Evolutionary conservation across 2,113 vertebrate species (phyloP), one percentile per base, ranked within the genome.

Genomic region (Chloropsis cyanopogon): DNA sequence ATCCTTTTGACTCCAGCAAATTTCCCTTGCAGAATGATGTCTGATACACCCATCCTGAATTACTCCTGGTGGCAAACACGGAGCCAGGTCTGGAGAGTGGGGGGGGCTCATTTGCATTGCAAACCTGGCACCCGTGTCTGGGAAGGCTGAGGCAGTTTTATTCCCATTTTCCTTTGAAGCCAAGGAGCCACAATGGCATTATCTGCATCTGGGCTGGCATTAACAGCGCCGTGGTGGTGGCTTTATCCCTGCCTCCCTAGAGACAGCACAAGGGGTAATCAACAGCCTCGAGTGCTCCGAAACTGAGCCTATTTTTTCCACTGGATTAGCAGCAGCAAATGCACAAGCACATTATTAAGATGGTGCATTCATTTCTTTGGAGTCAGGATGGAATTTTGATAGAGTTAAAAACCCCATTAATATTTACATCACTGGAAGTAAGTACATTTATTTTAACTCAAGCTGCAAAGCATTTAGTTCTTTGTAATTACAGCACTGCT

Each of bases 401-500:
- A 26, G 70, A 94, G 83, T 95, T 82, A 90, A 91, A 93, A 94
- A 35, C 69, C 44, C 59, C 87, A 93, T 96, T 95, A 95, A 96
- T 94, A 95, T 97, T 96, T 95, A 92, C 93, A 90, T 91, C 66
- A 64, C 86, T 90, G 75, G 66, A 61, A 87, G 61, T 92, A 52
- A 94, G 82, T 85, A 80, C 89, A 77, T 95, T 92, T 92, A 85
- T 93, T 95, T 94, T 93, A 96, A 89, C 87, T 91, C 46, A 12
- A 77, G 78, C 79, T 95, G 91, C 78, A 95, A 82, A 91, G 93
- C 75, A 10, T 85, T 91, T 72, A 39, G 87, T 26, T 79, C 91
- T 82, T 90, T 72, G 84, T 95, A 97, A 96, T 96, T 96, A 91
- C 93, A 92, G 87, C 65, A 13, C 54, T 83, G 52, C 63, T 87